Conservation (phyloP, 2,888 invertebrate genomes). For the Aleiodes testaceus region DNA sequence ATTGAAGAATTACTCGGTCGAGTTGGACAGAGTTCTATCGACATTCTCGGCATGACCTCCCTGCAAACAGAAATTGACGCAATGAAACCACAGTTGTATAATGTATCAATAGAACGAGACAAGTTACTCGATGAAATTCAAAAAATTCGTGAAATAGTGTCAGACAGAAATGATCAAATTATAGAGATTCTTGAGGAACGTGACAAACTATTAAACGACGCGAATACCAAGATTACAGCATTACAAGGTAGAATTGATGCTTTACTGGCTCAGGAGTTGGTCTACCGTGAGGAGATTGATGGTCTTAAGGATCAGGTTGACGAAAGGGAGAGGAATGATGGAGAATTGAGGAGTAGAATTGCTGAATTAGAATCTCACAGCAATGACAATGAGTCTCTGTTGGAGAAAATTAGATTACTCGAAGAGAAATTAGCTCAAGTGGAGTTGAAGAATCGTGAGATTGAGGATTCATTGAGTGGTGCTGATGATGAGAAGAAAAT, state of each 20-base stretch:
- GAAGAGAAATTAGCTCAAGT: slow-evolving; percentile 42
- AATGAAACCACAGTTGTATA: slow-evolving; percentile 54
- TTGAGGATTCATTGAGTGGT: slow-evolving; percentile 35
- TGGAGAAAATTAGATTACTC: slow-evolving; percentile 41
- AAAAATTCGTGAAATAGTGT: slow-evolving; percentile 49
- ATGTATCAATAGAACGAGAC: slow-evolving; percentile 51
- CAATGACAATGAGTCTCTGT: slow-evolving; percentile 46
- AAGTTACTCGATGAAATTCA: slow-evolving; percentile 56
- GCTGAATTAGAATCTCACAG: slow-evolving; percentile 40
- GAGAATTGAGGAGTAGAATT: slow-evolving; percentile 44
- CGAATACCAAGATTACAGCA: slow-evolving; percentile 43
- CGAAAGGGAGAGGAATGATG: slow-evolving; percentile 49
- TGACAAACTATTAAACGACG: slow-evolving; percentile 47
- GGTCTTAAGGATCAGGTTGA: slow-evolving; percentile 45
- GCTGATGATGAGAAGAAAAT: too few species aligned
- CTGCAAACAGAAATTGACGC: slow-evolving; percentile 55
- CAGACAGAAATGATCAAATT: slow-evolving; percentile 58
- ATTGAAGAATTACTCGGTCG: slow-evolving; percentile 54
- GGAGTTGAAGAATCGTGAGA: background rate
- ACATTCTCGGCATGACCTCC: slow-evolving; percentile 49
- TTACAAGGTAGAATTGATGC: slow-evolving; percentile 55
- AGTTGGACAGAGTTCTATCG: slow-evolving; percentile 53
- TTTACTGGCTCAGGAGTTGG: slow-evolving; percentile 48
- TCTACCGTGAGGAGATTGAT: slow-evolving; percentile 49
- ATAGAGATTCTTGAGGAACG: slow-evolving; percentile 54